Evolutionary conservation across 2,888 invertebrate genomes (phyloP).

Genomic region (Harpalus rufipes): DNA sequence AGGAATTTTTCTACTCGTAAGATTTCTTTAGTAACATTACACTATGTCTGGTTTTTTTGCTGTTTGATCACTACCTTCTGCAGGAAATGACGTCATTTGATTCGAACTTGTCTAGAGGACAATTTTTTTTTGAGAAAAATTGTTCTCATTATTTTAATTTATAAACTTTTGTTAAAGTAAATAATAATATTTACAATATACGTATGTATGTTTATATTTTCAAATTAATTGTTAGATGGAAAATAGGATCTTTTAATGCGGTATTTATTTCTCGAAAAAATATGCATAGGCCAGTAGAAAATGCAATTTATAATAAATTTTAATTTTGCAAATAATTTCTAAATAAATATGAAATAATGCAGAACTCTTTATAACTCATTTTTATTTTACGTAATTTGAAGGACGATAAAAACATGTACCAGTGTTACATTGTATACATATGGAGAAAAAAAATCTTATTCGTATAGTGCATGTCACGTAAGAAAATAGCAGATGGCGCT

Average conservation of each 20-base stretch:
- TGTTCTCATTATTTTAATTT: background rate
- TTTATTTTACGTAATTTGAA: too few species aligned
- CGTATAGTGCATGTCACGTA: too few species aligned
- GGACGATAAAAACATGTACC: too few species aligned
- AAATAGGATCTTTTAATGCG: background rate
- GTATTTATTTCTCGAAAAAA: too few species aligned
- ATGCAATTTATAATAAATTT: too few species aligned
- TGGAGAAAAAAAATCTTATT: too few species aligned
- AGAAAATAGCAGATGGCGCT: too few species aligned
- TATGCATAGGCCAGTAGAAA: too few species aligned
- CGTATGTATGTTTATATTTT: background rate
- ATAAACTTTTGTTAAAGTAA: background rate
- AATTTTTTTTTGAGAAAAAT: background rate
- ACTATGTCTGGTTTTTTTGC: conserved; percentile 20
- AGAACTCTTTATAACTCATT: too few species aligned
- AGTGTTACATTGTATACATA: too few species aligned
- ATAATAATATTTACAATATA: background rate
- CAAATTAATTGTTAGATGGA: background rate
- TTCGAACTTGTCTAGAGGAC: conserved; percentile 8
- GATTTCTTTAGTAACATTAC: conserved; percentile 19
- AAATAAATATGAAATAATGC: too few species aligned
- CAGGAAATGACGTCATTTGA: conserved; percentile 26
- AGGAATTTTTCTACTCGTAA: conserved; percentile 5
- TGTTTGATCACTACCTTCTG: conserved; percentile 34
- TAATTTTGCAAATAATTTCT: too few species aligned